Conservation (phyloP, 2,797 vertebrate species). For the Anolis apletophallus region DNA sequence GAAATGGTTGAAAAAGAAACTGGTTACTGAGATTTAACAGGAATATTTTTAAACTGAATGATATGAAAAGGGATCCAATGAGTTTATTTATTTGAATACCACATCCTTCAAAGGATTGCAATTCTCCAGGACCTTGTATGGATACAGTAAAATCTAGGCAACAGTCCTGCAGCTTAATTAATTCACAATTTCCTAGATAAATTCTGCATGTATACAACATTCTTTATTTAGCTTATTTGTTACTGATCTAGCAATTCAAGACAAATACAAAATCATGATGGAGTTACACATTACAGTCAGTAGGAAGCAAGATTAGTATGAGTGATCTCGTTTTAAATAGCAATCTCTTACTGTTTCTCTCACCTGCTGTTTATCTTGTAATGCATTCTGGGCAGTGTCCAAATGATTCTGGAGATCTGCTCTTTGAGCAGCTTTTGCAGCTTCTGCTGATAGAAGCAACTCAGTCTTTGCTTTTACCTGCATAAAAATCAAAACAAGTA, state of each 20-base stretch:
- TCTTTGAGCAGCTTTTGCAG: constrained; percentile 92
- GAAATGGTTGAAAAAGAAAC: no score
- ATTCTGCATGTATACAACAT: not conserved
- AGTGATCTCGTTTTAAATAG: not conserved
- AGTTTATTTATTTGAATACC: not conserved
- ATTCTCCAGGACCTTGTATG: not conserved
- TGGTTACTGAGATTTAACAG: no score
- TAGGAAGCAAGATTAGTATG: not conserved
- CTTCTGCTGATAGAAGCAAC: constrained; percentile 93
- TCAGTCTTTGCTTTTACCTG: constrained; percentile 98
- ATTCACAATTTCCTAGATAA: no score
- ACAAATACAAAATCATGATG: not conserved
- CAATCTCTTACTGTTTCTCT: not conserved
- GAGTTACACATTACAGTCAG: constrained; percentile 4
- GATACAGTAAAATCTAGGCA: not conserved
- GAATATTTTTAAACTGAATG: no score
- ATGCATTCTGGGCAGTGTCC: constrained; percentile 92
- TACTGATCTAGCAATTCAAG: not conserved
- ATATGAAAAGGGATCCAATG: not conserved
- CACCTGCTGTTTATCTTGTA: constrained; percentile 98
- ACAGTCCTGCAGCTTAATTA: no score
- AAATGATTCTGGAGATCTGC: constrained; percentile 95
- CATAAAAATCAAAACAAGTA: constrained; percentile 53
- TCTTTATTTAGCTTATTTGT: not conserved
- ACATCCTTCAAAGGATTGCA: not conserved